Base-by-base conservation (phyloP, 1,140 invertebrate species). In the Neuroterus valhalla region DNA sequence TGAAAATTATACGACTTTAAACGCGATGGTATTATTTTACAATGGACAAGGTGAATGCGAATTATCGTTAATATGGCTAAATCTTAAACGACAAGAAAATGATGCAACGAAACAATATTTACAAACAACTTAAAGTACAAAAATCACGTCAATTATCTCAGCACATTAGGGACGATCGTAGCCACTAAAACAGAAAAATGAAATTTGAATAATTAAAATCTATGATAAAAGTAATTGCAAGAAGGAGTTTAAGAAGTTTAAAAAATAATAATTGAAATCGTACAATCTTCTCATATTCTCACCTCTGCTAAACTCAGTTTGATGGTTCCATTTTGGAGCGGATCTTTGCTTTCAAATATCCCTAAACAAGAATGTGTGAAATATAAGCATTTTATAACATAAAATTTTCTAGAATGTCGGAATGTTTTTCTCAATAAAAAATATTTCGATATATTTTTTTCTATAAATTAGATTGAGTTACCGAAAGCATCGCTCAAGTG, bases 401-500 rank as follows among this genome's bases (percentile, higher is more conserved):
- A 12, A 21, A 52, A 11, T 31, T 26, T 55, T 26, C 4, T 12
- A 55, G 4, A 23, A 14, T 12, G 3, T 26, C 10, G 2, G 2
- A 1, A 55, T 10, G 17, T 21, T 48, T 48, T 48, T 21, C 0
- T 23, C 8, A 23, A 23, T 55, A 14, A 0, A 55, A 23, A 23
- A 2, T 12, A 8, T 52, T 23, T 71, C 8, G 31, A n/a, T 23
- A 31, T 55, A 10, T 70, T 62, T 52, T 48, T 17, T 62, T 55
- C 26, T 62, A 26, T 26, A 55, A 75, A 75, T 73, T 69, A 42
- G 23, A 71, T 74, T 68, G n/a, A 82, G 66, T 77, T 92, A 96
- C 96, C 94, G 86, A 98, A 98, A 42, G 96, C 95, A 71, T 96
- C 93, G 73, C 95, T 96, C 42, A 98, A 90, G 85, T 97, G 96